phyloP scores from a whole-genome alignment of 2,113 vertebrate genomes.

The Indicator maculatus region DNA sequence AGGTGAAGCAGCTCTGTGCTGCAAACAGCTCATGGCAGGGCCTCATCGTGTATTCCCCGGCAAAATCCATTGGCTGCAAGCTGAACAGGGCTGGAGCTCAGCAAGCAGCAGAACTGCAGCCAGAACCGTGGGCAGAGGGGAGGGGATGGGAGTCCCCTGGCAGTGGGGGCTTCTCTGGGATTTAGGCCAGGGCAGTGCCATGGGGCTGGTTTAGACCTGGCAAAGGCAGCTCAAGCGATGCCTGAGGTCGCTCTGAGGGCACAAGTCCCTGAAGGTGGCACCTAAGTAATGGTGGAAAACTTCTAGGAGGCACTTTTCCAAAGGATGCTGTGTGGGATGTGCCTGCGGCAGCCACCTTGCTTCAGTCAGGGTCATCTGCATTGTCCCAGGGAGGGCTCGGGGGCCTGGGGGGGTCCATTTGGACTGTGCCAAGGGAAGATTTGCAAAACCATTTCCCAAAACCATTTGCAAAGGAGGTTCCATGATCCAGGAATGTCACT shows the following conservation, averaged over 20 bases:
- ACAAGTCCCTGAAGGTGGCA: background rate
- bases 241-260: background rate
- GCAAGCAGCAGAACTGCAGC: background rate
- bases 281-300: fast-evolving
- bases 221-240: fast-evolving
- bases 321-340: fast-evolving
- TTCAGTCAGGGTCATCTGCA: background rate
- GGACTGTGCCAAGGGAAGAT: background rate
- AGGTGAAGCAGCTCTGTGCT: background rate
- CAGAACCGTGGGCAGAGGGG: too few relatives aligned
- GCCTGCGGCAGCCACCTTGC: background rate
- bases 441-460: background rate
- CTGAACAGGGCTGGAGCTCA: background rate
- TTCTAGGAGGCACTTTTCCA: background rate
- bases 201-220: background rate
- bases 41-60: background rate
- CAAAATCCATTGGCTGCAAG: background rate
- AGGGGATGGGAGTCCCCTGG: background rate
- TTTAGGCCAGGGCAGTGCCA: background rate
- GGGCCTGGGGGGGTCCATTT: background rate
- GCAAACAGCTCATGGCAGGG: background rate
- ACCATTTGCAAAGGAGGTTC: background rate
- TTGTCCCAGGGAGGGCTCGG: fast-evolving
- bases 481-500: fast-evolving
- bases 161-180: background rate